Percentiles rank a stretch among this genome's conserved stretches.
phyloP scores from a whole-genome alignment of 2,888 invertebrate genomes.

The Coelinius sp. region DNA sequence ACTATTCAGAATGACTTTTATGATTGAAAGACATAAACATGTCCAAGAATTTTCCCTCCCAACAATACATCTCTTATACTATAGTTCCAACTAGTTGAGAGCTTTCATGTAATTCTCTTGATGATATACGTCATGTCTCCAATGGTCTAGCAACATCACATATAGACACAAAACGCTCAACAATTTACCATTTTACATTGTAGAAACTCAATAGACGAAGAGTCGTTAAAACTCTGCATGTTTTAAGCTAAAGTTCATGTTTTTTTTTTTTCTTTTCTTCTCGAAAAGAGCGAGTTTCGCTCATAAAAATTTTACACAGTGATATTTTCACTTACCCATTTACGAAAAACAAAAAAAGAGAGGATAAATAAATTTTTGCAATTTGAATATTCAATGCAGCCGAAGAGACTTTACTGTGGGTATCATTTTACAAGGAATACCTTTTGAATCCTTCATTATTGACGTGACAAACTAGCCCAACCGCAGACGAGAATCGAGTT shows the following conservation, averaged over 20 bases:
- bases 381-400: not conserved
- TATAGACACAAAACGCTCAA: not conserved
- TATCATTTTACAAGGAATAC: not conserved
- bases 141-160: not conserved
- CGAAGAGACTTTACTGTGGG: not conserved
- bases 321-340: slow-evolving; percentile 8
- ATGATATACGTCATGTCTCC: not conserved
- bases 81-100: not conserved
- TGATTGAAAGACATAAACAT: slow-evolving; percentile 5
- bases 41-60: not conserved
- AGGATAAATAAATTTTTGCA: not conserved
- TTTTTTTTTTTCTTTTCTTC: not conserved
- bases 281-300: slow-evolving; percentile 25
- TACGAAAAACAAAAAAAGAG: not conserved
- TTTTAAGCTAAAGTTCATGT: not conserved
- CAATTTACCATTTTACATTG: not conserved
- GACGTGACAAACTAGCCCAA: slow-evolving; percentile 19
- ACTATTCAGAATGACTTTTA: not conserved
- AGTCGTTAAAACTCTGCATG: not conserved
- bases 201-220: slow-evolving; percentile 12
- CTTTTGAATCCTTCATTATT: not conserved
- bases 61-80: not conserved
- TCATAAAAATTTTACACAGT: slow-evolving; percentile 25
- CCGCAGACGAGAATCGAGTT: slow-evolving; percentile 32
- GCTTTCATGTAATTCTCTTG: not conserved